Conservation (phyloP, 2,888 invertebrate species). For the Melinopterus prodromus region DNA sequence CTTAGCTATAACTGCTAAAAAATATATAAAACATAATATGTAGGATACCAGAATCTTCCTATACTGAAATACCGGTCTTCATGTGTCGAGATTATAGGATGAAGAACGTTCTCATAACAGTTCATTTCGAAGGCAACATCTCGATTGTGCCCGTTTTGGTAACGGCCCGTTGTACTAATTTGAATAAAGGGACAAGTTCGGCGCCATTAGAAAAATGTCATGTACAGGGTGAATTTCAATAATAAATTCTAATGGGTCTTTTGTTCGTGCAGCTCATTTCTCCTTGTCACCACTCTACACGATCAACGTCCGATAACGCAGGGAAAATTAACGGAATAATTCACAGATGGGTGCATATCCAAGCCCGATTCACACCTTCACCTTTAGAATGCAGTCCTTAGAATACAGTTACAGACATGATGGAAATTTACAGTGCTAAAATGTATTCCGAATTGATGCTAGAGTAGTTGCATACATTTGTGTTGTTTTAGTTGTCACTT, state of each 20-base stretch:
- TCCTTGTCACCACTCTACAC: constrained; percentile 11
- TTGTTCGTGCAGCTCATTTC: constrained; percentile 13
- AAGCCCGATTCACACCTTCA: too few species aligned
- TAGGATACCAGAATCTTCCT: too few species aligned
- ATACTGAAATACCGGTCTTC: background rate
- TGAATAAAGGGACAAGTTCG: constrained; percentile 20
- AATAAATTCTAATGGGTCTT: constrained; percentile 23
- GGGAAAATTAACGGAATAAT: background rate
- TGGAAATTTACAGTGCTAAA: too few species aligned
- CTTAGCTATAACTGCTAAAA: too few species aligned
- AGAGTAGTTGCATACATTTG: too few species aligned
- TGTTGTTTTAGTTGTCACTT: too few species aligned
- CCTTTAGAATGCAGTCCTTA: too few species aligned
- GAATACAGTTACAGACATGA: too few species aligned
- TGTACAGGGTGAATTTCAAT: constrained; percentile 18
- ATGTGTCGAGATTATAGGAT: background rate
- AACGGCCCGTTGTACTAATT: constrained; percentile 21
- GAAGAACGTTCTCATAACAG: background rate
- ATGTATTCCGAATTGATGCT: too few species aligned
- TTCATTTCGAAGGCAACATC: background rate
- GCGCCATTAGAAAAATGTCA: constrained; percentile 23
- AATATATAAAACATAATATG: too few species aligned
- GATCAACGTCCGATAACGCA: background rate
- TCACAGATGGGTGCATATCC: background rate
- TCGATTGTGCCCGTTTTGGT: constrained; percentile 12